Percentiles rank a stretch among this genome's conserved stretches.
Conservation (phyloP, 2,888 invertebrate genomes). For the Serripes groenlandicus region DNA sequence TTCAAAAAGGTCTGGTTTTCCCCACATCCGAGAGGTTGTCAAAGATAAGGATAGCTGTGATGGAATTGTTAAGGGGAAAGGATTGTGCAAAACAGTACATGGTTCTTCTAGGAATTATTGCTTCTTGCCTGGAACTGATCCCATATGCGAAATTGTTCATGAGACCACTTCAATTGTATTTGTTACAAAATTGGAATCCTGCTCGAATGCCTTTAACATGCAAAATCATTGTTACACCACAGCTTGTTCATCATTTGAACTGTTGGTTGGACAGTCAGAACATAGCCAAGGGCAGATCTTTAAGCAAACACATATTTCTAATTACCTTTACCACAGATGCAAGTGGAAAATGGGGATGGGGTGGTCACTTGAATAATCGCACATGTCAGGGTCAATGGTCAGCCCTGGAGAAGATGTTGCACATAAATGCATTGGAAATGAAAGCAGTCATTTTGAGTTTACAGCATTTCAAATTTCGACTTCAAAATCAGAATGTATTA, state of each 20-base stretch:
- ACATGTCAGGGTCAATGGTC: constrained; percentile 12
- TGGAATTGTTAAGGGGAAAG: constrained; percentile 9
- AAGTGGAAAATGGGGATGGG: constrained; percentile 6
- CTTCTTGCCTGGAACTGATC: constrained; percentile 45
- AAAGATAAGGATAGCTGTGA: not conserved
- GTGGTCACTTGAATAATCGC: constrained; percentile 7
- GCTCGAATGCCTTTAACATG: not conserved
- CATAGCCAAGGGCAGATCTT: constrained; percentile 15
- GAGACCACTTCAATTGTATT: constrained; percentile 45
- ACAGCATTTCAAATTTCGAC: constrained; percentile 22
- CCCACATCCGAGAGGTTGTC: constrained; percentile 19
- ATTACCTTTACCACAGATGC: constrained; percentile 11
- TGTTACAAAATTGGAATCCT: constrained; percentile 36
- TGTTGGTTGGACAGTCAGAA: constrained; percentile 19
- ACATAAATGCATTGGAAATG: too few species aligned
- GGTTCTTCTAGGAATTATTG: constrained; percentile 38
- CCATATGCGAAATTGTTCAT: constrained; percentile 34
- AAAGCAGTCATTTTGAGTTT: constrained; percentile 1
- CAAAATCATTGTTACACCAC: not conserved
- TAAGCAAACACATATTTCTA: constrained; percentile 2
- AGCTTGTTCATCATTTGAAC: not conserved
- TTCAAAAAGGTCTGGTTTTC: constrained; percentile 5
- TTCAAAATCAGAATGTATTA: too few species aligned
- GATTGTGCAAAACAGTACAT: constrained; percentile 21
- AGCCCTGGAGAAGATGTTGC: too few species aligned